Base-by-base conservation (phyloP, 2,797 vertebrate species). In the Enteromius mattozi region DNA sequence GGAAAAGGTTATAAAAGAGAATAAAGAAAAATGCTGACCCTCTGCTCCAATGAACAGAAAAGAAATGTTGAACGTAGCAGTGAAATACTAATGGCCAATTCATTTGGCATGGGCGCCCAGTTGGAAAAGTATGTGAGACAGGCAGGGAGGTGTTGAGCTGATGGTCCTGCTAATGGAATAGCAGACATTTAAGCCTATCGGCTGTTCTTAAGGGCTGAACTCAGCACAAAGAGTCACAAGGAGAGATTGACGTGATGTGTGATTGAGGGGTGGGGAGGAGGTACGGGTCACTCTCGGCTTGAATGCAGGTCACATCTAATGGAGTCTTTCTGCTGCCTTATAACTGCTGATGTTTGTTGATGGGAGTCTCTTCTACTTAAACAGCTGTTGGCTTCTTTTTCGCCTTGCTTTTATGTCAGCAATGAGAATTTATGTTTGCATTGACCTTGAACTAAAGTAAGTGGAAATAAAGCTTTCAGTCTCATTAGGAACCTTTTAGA, bases 101-200 rank as follows among this genome's bases (percentile, higher is more conserved):
- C 90, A 88, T 91, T 93, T 90, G 88, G 71, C 88, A 83, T 68
- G 83, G 77, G 80, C 83, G 70, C 82, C 88, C 77, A 80, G 75
- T 81, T 78, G 88, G 87, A 93, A 93, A 92, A 91, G 88, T 75
- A 66, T 71, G 47, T 19, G 86, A 72, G 88, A 90, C 85, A 85
- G 81, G 87, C 85, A 49, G 66, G 65, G 78, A 86, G 77, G 80
- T 88, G 86, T 85, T 61, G 77, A 70, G 88, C 89, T 90, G 87
- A 91, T 81, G 87, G 85, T 89, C 68, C 80, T 35, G 84, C 86
- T 86, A 87, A 89, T 88, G 66, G 87, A 63, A 81, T 21, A 49
- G 86, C 33, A 84, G 83, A 89, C 89, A 89, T 91, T 93, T 89
- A 89, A 92, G 87, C 85, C 82, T 76, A 86, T 90, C 84, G 87